Conservation (phyloP, 2,888 invertebrate species). For the Athrips mouffetella region DNA sequence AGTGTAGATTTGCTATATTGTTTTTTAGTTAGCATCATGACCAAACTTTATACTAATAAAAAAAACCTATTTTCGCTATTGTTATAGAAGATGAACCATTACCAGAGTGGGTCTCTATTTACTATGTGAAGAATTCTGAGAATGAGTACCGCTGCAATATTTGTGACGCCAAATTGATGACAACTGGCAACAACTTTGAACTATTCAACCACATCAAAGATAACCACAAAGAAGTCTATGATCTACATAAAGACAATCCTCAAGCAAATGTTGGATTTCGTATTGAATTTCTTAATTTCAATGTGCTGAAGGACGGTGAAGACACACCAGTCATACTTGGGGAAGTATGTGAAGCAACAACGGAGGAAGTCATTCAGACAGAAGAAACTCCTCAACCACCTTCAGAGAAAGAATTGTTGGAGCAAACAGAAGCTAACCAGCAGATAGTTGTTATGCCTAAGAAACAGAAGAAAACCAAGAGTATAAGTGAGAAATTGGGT, state of each 20-base stretch:
- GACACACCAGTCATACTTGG: conserved; percentile 48
- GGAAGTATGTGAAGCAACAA: conserved; percentile 48
- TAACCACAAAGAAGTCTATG: conserved; percentile 54
- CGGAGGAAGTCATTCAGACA: conserved; percentile 29
- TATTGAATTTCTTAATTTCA: conserved; percentile 62
- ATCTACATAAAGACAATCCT: conserved; percentile 59
- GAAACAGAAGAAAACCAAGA: background rate
- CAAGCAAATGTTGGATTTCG: conserved; percentile 59
- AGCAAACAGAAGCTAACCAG: background rate
- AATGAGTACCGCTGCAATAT: conserved; percentile 53
- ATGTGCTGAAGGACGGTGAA: conserved; percentile 49
- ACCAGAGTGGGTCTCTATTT: conserved; percentile 63
- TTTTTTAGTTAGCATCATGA: background rate
- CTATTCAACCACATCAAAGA: conserved; percentile 48
- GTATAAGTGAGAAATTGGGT: conserved; percentile 5
- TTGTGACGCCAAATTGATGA: conserved; percentile 43
- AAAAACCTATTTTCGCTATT: no score
- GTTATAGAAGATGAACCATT: conserved; percentile 17
- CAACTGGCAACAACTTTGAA: conserved; percentile 41
- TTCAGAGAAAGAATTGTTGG: conserved; percentile 3
- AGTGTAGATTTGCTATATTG: background rate
- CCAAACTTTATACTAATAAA: background rate
- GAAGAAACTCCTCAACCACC: conserved; percentile 23
- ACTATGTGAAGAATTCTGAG: conserved; percentile 42
- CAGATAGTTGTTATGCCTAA: background rate